A percentile compares a stretch with the other conserved stretches of the same genome.
These are phyloP conservation scores for Pelobates fuscus DNA, from an alignment of 2,113 vertebrate species.

Conservation along the genomic window DNA sequence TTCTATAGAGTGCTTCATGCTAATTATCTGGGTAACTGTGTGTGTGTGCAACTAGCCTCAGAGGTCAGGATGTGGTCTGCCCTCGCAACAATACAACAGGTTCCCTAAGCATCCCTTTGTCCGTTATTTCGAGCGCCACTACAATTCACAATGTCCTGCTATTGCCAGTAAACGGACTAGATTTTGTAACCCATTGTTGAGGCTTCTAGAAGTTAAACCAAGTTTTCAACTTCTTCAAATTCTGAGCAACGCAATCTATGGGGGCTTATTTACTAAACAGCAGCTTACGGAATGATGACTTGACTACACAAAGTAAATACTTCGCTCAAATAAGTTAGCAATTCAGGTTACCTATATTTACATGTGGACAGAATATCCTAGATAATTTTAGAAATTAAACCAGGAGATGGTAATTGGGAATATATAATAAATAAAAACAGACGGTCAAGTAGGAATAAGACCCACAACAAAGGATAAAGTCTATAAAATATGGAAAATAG, in stretches of 20 bases:
- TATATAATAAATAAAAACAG: too few species aligned
- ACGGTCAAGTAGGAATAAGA: too few species aligned
- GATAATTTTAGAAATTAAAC: too few species aligned
- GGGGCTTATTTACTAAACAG: too few species aligned
- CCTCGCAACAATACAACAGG: conserved; percentile 45
- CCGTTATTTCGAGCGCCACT: conserved; percentile 33
- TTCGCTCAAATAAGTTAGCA: too few species aligned
- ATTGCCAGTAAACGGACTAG: conserved; percentile 43
- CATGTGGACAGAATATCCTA: too few species aligned
- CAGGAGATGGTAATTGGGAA: too few species aligned
- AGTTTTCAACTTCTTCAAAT: conserved; percentile 8
- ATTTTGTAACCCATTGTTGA: conserved; percentile 40
- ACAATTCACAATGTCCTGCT: conserved; percentile 31
- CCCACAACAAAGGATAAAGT: too few species aligned
- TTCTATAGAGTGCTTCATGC: conserved; percentile 3
- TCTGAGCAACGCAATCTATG: neutral
- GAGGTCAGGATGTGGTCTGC: conserved; percentile 54
- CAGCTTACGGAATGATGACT: too few species aligned
- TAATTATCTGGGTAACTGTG: neutral
- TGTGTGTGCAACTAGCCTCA: neutral
- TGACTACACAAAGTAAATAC: too few species aligned
- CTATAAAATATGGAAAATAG: too few species aligned
- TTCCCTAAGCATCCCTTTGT: conserved; percentile 39
- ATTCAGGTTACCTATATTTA: too few species aligned
- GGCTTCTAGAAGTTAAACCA: neutral